phyloP scores from a whole-genome alignment of 2,113 vertebrate species.

The Nibea coibor region DNA sequence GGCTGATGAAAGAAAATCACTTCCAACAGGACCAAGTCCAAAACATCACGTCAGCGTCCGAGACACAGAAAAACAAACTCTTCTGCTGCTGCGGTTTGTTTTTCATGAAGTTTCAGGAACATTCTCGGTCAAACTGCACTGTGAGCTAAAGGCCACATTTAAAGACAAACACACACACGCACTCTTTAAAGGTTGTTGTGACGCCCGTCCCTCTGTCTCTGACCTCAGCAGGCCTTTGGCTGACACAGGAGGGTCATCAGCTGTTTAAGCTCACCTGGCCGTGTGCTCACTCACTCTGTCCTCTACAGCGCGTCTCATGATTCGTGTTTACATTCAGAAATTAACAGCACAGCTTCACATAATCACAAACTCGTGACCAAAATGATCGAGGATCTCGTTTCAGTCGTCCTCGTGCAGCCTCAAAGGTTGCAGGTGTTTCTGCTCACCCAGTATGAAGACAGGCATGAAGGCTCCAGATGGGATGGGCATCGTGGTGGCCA shows the following conservation, averaged over 20 bases:
- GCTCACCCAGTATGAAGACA: slow-evolving; percentile 93
- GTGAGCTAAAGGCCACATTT: slow-evolving; percentile 1
- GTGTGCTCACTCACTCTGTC: too few relatives aligned
- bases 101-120: not conserved
- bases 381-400: not conserved
- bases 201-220: not conserved
- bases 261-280: not conserved
- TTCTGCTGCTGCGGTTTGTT: not conserved
- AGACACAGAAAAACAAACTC: not conserved
- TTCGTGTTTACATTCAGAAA: too few relatives aligned
- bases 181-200: not conserved
- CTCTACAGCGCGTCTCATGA: too few relatives aligned
- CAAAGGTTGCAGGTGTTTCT: not conserved
- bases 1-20: not conserved
- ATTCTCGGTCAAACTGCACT: not conserved
- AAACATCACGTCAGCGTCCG: not conserved
- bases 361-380: not conserved
- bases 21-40: not conserved
- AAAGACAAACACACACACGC: not conserved
- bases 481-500: slow-evolving; percentile 96
- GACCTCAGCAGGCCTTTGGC: too few relatives aligned
- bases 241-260: not conserved
- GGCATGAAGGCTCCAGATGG: slow-evolving; percentile 98
- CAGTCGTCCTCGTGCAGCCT: too few relatives aligned
- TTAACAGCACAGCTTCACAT: not conserved